phyloP scores from a whole-genome alignment of 2,797 vertebrate genomes.

The Intellagama lesueurii region DNA sequence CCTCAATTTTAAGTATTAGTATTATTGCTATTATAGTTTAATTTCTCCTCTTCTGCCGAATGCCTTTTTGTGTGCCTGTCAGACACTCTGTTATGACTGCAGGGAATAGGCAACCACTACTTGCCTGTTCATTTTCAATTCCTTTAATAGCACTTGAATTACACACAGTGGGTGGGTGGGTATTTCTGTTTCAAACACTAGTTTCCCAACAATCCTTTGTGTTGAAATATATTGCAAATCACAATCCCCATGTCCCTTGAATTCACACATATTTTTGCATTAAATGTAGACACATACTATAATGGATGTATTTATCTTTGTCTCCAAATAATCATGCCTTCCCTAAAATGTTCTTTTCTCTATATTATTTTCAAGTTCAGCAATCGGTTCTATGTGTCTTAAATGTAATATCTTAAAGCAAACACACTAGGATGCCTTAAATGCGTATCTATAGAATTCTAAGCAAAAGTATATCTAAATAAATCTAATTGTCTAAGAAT shows the following conservation, averaged over 20 bases:
- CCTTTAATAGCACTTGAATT: constrained; percentile 44
- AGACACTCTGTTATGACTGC: constrained; percentile 35
- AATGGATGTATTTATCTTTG: neutral
- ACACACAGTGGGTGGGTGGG: neutral
- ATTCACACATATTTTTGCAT: neutral
- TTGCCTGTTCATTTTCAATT: constrained; percentile 25
- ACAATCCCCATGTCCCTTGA: fast-evolving
- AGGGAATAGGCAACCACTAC: constrained; percentile 37
- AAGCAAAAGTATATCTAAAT: neutral
- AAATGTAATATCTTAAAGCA: neutral
- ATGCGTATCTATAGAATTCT: neutral
- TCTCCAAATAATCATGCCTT: neutral
- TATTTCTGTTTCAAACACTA: neutral
- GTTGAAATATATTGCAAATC: neutral
- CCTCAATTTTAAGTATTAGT: neutral
- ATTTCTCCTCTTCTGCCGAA: neutral
- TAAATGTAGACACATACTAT: fast-evolving
- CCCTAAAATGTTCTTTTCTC: neutral
- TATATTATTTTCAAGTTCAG: neutral
- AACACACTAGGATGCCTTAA: constrained; percentile 13
- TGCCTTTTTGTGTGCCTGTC: constrained; percentile 22
- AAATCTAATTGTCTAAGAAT: no score
- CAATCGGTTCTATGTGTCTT: neutral
- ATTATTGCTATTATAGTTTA: constrained; percentile 40
- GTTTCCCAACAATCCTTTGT: neutral